A percentile compares a stretch with the other conserved stretches of the same genome.
Conservation (phyloP, 2,797 vertebrate species). For the Muraenolepis orangiensis region DNA sequence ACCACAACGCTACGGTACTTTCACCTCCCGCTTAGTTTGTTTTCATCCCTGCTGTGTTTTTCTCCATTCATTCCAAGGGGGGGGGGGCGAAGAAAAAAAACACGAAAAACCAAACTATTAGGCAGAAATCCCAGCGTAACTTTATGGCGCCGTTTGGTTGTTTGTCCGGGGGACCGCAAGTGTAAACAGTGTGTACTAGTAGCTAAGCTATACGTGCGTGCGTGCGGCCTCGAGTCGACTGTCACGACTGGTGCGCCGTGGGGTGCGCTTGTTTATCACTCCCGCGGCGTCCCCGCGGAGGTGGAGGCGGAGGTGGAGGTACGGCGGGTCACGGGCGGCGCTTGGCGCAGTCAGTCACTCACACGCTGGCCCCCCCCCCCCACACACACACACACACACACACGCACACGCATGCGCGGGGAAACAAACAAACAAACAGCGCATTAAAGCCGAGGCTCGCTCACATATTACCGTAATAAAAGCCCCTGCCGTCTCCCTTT, state of each 20-base stretch:
- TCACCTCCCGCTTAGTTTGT: not conserved
- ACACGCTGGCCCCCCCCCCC: conserved; percentile 40
- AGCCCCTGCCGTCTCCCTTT: conserved; percentile 58
- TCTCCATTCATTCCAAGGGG: not conserved
- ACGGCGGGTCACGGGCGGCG: too few relatives aligned
- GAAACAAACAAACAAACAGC: conserved; percentile 71
- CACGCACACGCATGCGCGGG: too few relatives aligned
- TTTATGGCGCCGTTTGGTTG: not conserved
- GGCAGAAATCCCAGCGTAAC: not conserved
- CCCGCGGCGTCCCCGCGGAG: conserved; percentile 37
- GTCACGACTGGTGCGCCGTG: conserved; percentile 53
- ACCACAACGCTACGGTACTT: not conserved
- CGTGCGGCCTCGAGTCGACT: too few relatives aligned
- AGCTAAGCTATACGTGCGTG: too few relatives aligned
- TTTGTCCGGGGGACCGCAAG: not conserved
- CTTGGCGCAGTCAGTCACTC: conserved; percentile 2
- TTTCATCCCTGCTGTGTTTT: not conserved
- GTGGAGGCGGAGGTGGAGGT: too few relatives aligned
- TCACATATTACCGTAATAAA: conserved; percentile 74
- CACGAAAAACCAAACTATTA: not conserved
- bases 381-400: too few relatives aligned
- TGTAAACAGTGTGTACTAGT: not conserved
- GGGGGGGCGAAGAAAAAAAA: too few relatives aligned
- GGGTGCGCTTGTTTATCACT: conserved; percentile 61
- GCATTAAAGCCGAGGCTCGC: conserved; percentile 62